Base-by-base conservation (phyloP, 2,797 vertebrate genomes). In the Varecia variegata region DNA sequence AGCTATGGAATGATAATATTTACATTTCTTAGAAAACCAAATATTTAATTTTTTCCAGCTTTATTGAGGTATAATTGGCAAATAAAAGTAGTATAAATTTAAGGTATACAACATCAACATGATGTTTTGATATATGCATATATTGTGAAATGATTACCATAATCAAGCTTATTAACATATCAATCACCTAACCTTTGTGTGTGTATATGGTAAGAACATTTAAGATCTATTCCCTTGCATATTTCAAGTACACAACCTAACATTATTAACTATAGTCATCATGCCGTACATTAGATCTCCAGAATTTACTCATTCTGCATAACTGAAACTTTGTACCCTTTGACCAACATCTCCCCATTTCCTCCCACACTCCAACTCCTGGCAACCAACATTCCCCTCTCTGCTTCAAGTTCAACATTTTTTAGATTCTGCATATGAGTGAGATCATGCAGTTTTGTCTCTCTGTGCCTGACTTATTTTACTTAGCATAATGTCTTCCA, bases 1-100 rank as follows among this genome's bases (percentile, higher is more conserved):
- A 88, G 38, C 70, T 23, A 83, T 94, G 38, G 62, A 94, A 79
- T 70, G 71, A 85, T 47, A 77, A 89, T 50, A 56, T 67, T 87
- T 90, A 43, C 5, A 23, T 77, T 92, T 71, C 81, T 32, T 40
- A 52, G n/a, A 52, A 54, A 67, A 25, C 11, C 38, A 43, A 80
- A 7, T 80, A 58, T 58, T 80, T 80, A 58, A 25, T 80, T 82
- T 82, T 58, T 60, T 82, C 40, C 25, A 82, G 27, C 38, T 82
- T 62, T 82, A 35, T 62, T 47, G 6, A 45, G 58, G 18, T 82
- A 62, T 62, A 82, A 45, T 82, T 45, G 40, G 17, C 18, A 45
- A 82, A 45, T n/a, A 62, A 82, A 82, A 62, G 17, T 82, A 45
- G 3, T 82, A 62, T 82, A 62, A 50, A 52, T 35, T 21, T 82